A percentile compares a stretch with the other conserved stretches of the same genome.
These are phyloP conservation scores for Peromyscus maniculatus DNA, from an alignment of 2,113 vertebrate genomes.

Conservation along the genomic window DNA sequence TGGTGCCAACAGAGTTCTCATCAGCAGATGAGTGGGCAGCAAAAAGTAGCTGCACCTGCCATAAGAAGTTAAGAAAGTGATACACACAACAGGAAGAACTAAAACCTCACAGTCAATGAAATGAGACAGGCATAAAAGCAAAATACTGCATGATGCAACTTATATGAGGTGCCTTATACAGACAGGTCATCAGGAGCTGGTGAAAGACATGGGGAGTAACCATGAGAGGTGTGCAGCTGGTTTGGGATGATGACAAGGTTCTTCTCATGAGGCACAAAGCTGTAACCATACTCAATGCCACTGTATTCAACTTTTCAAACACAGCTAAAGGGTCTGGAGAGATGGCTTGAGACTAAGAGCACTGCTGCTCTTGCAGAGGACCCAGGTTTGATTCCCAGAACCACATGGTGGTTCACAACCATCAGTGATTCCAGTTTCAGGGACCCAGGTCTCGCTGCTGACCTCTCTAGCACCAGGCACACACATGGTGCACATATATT, in stretches of 20 bases:
- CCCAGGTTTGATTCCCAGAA: neutral
- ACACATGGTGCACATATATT: neutral
- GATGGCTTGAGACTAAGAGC: neutral
- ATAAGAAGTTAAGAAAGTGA: neutral
- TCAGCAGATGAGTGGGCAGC: neutral
- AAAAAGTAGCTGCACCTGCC: neutral
- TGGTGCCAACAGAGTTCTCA: neutral
- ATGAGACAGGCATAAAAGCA: neutral
- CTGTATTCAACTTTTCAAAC: neutral
- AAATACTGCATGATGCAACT: neutral
- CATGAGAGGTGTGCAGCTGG: neutral
- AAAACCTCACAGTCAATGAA: conserved; percentile 18
- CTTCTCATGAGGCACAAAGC: neutral
- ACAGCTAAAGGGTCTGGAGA: neutral
- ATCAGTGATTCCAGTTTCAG: neutral
- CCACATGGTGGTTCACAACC: neutral
- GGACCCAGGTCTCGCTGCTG: neutral
- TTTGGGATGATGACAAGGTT: neutral
- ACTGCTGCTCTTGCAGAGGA: neutral
- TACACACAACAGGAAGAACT: neutral
- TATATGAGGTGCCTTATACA: neutral
- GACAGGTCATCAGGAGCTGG: neutral
- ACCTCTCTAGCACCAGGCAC: neutral
- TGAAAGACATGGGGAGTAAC: too few relatives aligned
- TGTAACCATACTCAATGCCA: neutral